These are phyloP conservation scores for Streblospio benedicti DNA, from an alignment of 1,140 invertebrate genomes.

Conservation along the genomic window DNA sequence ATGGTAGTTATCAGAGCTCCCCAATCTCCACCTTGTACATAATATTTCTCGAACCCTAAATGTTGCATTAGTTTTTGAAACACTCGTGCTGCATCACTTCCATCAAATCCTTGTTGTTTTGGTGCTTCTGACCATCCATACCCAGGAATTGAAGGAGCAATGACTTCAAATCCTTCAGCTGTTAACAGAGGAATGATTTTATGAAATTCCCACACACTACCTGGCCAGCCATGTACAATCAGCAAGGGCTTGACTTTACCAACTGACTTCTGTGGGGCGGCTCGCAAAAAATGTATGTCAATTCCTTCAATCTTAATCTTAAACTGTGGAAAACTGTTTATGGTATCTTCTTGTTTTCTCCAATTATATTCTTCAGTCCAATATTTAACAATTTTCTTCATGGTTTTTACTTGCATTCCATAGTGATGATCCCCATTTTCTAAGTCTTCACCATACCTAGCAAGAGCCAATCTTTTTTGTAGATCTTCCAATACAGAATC, in stretches of 20 bases:
- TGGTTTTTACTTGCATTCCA: constrained; percentile 13
- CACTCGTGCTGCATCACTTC: not conserved
- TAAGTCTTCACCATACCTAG: not conserved
- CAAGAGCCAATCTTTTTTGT: not conserved
- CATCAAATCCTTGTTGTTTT: constrained; percentile 38
- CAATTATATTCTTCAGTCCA: constrained; percentile 70
- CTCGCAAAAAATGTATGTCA: constrained; percentile 57
- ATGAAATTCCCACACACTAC: constrained; percentile 75
- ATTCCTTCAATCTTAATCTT: constrained; percentile 60
- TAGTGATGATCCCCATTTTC: constrained; percentile 7
- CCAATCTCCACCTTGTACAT: constrained; percentile 75
- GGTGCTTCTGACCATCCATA: constrained; percentile 72
- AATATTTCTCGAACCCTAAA: constrained; percentile 66
- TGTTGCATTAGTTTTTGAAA: constrained; percentile 67
- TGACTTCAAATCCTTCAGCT: constrained; percentile 58
- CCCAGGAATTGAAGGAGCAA: constrained; percentile 72
- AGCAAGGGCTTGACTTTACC: constrained; percentile 53
- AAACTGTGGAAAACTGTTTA: constrained; percentile 68
- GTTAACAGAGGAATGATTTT: constrained; percentile 66
- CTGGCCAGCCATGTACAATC: constrained; percentile 83
- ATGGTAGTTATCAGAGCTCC: constrained; percentile 37
- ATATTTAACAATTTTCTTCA: constrained; percentile 58
- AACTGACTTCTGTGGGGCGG: constrained; percentile 46
- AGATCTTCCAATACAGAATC: not conserved
- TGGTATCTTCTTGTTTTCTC: constrained; percentile 54